Evolutionary conservation across 2,888 invertebrate genomes (phyloP), one percentile per base, ranked within the genome.

Genomic region (Nomada fucata): DNA sequence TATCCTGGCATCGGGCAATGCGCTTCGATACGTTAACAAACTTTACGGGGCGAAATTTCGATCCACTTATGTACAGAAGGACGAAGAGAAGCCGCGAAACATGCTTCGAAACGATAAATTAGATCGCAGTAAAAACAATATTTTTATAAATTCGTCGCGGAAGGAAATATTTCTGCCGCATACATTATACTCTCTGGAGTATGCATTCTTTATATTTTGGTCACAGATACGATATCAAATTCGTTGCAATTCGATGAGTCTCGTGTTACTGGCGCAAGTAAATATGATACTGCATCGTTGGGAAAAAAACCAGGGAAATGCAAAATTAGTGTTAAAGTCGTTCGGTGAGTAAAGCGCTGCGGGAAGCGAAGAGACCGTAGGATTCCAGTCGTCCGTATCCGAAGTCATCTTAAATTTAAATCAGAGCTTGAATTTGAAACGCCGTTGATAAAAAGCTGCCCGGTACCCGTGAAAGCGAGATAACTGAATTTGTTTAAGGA

Each of bases 201-300:
- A 23, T 29, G 20, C 9, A 36, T 60, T 67, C 36, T 60, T 60
- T 13, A 9, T 2, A 4, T 36, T n/a, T 13, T 13, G 7, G 44
- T 36, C 5, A 7, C 13, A 10, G 59, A 65, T 47, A 76, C 20
- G 52, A 60, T 63, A 76, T 70, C 69, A 20, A 10, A 26, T 76
- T 23, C 55, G 26, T 61, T 60, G 47, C 74, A 36, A 68, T 68
- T 68, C 61, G 2, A 50, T 20, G 15, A 47, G 9, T 55, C 11
- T 36, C 10, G 42, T n/a, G 50, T 23, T 64, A 44, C 20, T 15
- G 36, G 52, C 67, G 57, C 68, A 42, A 36, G 7, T n/a, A 64
- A 64, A 76, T 18, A 50, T n/a, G 36, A 47, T 36, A n/a, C 29
- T 18, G 26, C 10, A 36, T 36, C 53, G 11, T 2, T 9, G 20